Percentiles rank a stretch among this genome's conserved stretches.
phyloP scores from a whole-genome alignment of 2,888 invertebrate genomes.

The Hyposoter didymator region DNA sequence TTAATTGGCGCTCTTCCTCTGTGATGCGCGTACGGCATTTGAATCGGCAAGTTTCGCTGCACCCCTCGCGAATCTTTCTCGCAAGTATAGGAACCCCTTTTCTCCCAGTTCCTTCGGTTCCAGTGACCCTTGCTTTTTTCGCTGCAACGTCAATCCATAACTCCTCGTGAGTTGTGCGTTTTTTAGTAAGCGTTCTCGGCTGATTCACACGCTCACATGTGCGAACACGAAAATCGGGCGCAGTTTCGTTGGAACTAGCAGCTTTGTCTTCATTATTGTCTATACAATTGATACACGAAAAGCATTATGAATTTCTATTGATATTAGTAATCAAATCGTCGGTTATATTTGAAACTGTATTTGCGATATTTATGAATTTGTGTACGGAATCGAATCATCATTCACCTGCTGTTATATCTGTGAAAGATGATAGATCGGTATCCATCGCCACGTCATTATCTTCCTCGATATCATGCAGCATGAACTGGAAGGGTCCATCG shows the following conservation, averaged over 20 bases:
- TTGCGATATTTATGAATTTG: too few species aligned
- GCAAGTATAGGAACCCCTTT: conserved; percentile 19
- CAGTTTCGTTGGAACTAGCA: conserved; percentile 11
- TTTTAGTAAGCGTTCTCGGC: conserved; percentile 6
- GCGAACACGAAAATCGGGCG: conserved; percentile 8
- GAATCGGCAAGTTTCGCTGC: conserved; percentile 17
- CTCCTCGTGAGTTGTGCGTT: conserved; percentile 10
- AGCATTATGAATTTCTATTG: conserved; percentile 3
- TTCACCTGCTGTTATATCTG: too few species aligned
- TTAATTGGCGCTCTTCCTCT: conserved; percentile 2
- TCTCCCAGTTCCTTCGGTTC: conserved; percentile 17
- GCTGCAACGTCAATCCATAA: conserved; percentile 23
- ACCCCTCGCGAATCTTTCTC: conserved; percentile 1
- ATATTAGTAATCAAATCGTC: neutral
- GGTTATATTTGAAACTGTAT: too few species aligned
- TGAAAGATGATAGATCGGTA: too few species aligned
- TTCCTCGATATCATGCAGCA: neutral
- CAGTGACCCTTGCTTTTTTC: neutral
- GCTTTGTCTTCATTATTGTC: conserved; percentile 8
- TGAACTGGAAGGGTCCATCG: neutral
- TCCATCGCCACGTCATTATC: neutral
- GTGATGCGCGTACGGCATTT: conserved; percentile 18
- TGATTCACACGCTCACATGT: neutral
- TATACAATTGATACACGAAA: neutral
- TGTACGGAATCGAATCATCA: too few species aligned